Evolutionary conservation across 2,888 invertebrate species (phyloP), one percentile per base, ranked within the genome.

Genomic region (Oegoconia quadripuncta): DNA sequence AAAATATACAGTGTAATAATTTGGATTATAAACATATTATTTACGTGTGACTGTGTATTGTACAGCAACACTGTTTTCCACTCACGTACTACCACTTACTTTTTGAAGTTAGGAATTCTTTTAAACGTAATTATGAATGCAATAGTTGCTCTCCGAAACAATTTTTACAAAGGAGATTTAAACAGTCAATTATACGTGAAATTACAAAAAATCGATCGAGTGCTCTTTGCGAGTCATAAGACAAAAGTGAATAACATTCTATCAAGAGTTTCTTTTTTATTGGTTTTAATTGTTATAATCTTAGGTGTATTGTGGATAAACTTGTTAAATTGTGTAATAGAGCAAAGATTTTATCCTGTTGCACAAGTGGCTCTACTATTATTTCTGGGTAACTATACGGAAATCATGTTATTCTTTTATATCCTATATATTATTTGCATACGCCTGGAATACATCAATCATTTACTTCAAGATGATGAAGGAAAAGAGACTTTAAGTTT

Each of bases 151-250:
- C 37, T 28, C 23, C 31, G 31, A 43, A 6, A 11, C 44, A 13
- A 42, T 50, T 0, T 71, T 52, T 32, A 56, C 2, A 48, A 62
- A 2, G 46, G 43, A 1, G 74, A 75, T 39, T 56, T 61, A 0
- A 51, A 59, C 36, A 61, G 69, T 32, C 59, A 68, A 3, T 70
- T 79, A 30, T 61, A 60, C n/a, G 51, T 77, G 0, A 59, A 64
- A 48, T 50, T 78, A 31, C 78, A 82, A 51, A 57, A 68, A 43
- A 61, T 80, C 3, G 77, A 82, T 34, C 62, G 73, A 13, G 43
- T 42, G 14, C 34, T 81, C 1, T 58, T 61, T 33, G 61, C 66
- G 45, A 55, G 46, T 3, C 48, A 62, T 33, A 35, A 43, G n/a
- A 59, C 43, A 33, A 37, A 33, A 16, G 17, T 44, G 0, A 78